Base-by-base conservation (phyloP, 2,113 vertebrate species). In the Colinus virginianus region DNA sequence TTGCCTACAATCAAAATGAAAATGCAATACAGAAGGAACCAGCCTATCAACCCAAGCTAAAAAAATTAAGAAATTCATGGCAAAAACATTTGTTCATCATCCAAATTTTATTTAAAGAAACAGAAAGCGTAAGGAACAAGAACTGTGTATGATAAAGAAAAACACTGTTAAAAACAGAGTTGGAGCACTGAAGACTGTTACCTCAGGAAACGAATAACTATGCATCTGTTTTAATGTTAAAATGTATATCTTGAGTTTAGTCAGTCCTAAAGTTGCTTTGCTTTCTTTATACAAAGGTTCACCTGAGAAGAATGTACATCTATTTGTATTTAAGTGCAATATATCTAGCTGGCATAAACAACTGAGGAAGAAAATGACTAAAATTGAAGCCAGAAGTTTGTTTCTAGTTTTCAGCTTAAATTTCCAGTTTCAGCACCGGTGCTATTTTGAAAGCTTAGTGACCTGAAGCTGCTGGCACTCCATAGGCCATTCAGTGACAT, bases 1-100 rank as follows among this genome's bases (percentile, higher is more conserved):
- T 98, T 96, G 95, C 96, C 97, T 94, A 95, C 72, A 83, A 75
- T 88, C 82, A 26, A 92, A 95, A 85, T 93, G 91, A 95, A 97
- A 97, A 95, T 49, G 80, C 76, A 89, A n/a, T 34, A 79, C 49
- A 46, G 55, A 76, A 90, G 62, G 62, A 75, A 81, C 81, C 92
- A 95, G 79, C 32, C 58, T 86, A 76, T 59, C 68, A 83, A 48
- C 11, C 20, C 38, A 56, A 75, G 18, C 20, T 30, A 70, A 36
- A 23, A 7, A 32, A 48, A 69, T 77, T 90, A 96, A 95, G 96
- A 98, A 97, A 97, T 88, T 88, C 97, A 97, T 84, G 75, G 86
- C 87, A 94, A 86, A 94, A 71, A 40, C 5, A 45, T 78, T 93
- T 66, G 79, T 89, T 88, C 77, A 43, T 93, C 94, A 89, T 95